Percentiles rank a stretch among this genome's conserved stretches.
phyloP scores from a whole-genome alignment of 2,888 invertebrate genomes.

The Amphipoea oculea region DNA sequence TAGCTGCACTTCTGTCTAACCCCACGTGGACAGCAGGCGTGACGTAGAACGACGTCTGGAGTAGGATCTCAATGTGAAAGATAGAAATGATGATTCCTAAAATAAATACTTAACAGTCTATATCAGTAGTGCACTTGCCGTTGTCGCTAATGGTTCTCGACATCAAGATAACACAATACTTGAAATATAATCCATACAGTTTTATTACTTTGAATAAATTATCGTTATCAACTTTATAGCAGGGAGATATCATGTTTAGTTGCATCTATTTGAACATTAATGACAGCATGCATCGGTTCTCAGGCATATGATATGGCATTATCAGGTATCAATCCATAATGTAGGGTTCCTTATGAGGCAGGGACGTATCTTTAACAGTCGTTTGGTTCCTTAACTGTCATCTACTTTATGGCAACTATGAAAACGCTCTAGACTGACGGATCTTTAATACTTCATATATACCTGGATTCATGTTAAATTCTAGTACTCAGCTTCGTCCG shows the following conservation, averaged over 20 bases:
- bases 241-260: constrained; percentile 21
- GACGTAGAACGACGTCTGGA: too few relatives aligned
- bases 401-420: neutral
- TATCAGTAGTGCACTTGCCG: constrained; percentile 18
- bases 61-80: neutral
- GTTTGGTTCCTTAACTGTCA: neutral
- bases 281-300: constrained; percentile 1
- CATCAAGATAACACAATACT: constrained; percentile 26
- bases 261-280: constrained; percentile 26
- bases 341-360: neutral
- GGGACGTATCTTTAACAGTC: neutral
- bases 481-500: too few relatives aligned
- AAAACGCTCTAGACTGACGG: neutral
- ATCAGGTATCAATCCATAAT: neutral
- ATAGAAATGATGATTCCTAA: neutral
- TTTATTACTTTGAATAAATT: constrained; percentile 45
- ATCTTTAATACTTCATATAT: neutral
- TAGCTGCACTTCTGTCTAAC: too few relatives aligned
- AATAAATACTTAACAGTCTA: constrained; percentile 2
- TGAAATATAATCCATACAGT: constrained; percentile 40
- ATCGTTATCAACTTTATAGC: constrained; percentile 27
- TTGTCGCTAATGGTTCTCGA: constrained; percentile 15
- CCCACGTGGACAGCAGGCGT: too few relatives aligned
- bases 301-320: constrained; percentile 17
- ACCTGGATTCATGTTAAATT: neutral